phyloP scores from a whole-genome alignment of 1,140 invertebrate species.

The Palaemon carinicauda region DNA sequence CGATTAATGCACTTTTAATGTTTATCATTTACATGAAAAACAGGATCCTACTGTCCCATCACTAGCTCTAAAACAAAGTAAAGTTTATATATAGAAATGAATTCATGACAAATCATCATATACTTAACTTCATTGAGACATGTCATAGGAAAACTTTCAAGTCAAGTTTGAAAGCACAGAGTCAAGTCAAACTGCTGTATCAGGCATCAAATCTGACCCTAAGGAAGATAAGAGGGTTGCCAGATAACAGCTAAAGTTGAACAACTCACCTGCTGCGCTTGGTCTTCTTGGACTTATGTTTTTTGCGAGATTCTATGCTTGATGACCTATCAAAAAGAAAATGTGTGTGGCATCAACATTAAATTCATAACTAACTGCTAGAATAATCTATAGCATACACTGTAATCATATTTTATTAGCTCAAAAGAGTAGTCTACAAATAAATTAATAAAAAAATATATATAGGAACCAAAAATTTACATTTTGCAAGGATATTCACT shows the following conservation, averaged over 20 bases:
- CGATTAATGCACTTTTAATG: not conserved
- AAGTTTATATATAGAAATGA: not conserved
- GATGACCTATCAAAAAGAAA: constrained; percentile 36
- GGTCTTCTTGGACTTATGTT: constrained; percentile 57
- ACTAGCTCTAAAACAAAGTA: not conserved
- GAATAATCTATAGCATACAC: no score
- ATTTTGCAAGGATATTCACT: no score
- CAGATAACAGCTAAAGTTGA: not conserved
- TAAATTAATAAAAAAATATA: no score
- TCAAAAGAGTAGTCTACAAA: no score
- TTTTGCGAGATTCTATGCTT: constrained; percentile 52
- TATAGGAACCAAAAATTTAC: no score
- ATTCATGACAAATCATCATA: not conserved
- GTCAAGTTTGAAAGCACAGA: constrained; percentile 33
- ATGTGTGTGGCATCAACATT: no score
- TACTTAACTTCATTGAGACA: constrained; percentile 19
- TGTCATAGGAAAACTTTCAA: constrained; percentile 26
- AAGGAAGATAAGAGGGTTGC: constrained; percentile 29
- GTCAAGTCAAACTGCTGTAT: constrained; percentile 38
- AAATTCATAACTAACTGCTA: no score
- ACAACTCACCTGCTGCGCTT: constrained; percentile 55
- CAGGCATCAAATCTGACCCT: constrained; percentile 36
- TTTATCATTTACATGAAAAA: constrained; percentile 6
- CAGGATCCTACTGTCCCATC: constrained; percentile 11
- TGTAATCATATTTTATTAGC: no score